These are phyloP conservation scores for Redunca redunca DNA, from an alignment of 2,113 vertebrate species.

Conservation along the genomic window DNA sequence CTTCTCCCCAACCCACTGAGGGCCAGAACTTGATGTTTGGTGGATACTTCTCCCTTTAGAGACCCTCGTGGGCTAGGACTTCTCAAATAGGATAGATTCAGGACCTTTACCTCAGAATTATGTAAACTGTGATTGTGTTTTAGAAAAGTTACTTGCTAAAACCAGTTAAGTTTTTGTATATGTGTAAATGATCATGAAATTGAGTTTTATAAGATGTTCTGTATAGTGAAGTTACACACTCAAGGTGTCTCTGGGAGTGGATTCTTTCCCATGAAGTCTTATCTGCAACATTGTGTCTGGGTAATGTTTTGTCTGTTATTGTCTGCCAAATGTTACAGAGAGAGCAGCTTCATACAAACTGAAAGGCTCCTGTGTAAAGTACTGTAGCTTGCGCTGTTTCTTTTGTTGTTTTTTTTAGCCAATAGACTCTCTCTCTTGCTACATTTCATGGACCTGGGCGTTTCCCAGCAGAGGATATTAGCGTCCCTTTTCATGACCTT, in stretches of 20 bases:
- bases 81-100: conserved; percentile 34
- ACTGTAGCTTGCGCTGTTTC: neutral
- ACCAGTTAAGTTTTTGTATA: conserved; percentile 54
- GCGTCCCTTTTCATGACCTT: neutral
- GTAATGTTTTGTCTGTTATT: conserved; percentile 13
- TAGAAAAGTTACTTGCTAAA: conserved; percentile 53
- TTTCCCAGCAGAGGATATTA: neutral
- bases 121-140: conserved; percentile 73
- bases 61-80: neutral
- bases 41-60: neutral
- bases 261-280: conserved; percentile 44
- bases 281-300: neutral
- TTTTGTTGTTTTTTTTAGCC: neutral
- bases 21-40: neutral
- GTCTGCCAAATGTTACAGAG: neutral
- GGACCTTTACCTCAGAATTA: conserved; percentile 72
- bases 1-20: neutral
- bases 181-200: conserved; percentile 61
- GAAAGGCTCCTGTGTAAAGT: neutral
- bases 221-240: conserved; percentile 3
- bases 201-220: conserved; percentile 53
- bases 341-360: neutral
- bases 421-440: neutral
- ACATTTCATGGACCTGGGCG: conserved; percentile 41
- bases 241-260: neutral